Conservation (phyloP, 2,113 vertebrate genomes). For the Lagopus muta region DNA sequence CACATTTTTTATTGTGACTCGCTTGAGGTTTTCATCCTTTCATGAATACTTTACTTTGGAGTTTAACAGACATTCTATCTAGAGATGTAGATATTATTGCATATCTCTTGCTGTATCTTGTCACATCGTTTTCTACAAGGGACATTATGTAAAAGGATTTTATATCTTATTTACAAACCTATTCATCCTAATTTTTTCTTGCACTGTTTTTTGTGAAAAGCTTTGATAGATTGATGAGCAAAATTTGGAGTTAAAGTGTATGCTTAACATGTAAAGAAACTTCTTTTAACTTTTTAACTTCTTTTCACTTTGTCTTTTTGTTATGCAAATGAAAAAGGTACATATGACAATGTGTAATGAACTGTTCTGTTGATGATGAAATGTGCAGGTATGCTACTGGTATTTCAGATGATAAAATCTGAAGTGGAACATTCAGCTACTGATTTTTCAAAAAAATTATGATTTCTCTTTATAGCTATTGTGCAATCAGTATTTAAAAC, state of each 20-base stretch:
- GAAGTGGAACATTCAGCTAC: not conserved
- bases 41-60: conserved; percentile 31
- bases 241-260: not conserved
- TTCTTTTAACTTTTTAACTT: not conserved
- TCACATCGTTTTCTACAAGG: not conserved
- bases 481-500: not conserved
- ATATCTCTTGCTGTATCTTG: not conserved
- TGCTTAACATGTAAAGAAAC: not conserved
- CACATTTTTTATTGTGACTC: conserved; percentile 25
- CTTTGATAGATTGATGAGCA: not conserved
- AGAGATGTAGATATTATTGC: not conserved
- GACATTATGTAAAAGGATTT: not conserved
- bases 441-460: not conserved
- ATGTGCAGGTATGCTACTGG: not conserved
- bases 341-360: not conserved
- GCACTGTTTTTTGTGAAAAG: not conserved
- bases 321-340: not conserved
- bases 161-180: not conserved
- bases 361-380: not conserved
- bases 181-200: not conserved
- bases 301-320: not conserved
- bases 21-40: not conserved
- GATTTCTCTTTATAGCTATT: not conserved
- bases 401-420: conserved; percentile 1
- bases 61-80: not conserved